phyloP scores from a whole-genome alignment of 2,888 invertebrate species.

The Noctua janthe region DNA sequence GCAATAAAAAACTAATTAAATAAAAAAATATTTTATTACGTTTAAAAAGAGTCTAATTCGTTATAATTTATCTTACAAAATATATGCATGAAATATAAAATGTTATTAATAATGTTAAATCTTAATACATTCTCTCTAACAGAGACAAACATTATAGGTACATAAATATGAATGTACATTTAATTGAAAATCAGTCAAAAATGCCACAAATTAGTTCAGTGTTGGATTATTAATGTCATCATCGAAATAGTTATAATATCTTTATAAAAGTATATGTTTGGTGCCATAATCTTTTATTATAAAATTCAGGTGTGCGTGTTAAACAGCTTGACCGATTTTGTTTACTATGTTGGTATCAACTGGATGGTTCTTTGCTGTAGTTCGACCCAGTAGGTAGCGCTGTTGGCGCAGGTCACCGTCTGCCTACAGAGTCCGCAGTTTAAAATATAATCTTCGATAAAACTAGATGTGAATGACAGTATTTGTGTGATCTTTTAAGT shows the following conservation, averaged over 20 bases:
- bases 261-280: too few relatives aligned
- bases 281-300: background rate
- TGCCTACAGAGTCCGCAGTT: background rate
- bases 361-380: too few relatives aligned
- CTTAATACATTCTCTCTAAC: slow-evolving; percentile 35
- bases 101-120: slow-evolving; percentile 43
- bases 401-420: background rate
- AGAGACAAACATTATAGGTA: slow-evolving; percentile 22
- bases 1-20: background rate
- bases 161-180: slow-evolving; percentile 46
- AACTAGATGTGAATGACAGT: background rate
- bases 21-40: slow-evolving; percentile 49
- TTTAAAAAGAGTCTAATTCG: slow-evolving; percentile 42
- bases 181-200: slow-evolving; percentile 56
- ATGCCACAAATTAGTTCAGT: slow-evolving; percentile 21
- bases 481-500: background rate
- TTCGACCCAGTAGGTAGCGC: background rate
- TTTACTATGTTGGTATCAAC: background rate
- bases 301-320: background rate
- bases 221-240: slow-evolving; percentile 1
- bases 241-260: background rate
- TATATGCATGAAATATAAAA: slow-evolving; percentile 46
- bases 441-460: slow-evolving; percentile 2
- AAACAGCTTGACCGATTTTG: background rate
- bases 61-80: slow-evolving; percentile 47